Evolutionary conservation across 2,888 invertebrate species (phyloP), one percentile per base, ranked within the genome.

Genomic region (Drosophila leonis): DNA sequence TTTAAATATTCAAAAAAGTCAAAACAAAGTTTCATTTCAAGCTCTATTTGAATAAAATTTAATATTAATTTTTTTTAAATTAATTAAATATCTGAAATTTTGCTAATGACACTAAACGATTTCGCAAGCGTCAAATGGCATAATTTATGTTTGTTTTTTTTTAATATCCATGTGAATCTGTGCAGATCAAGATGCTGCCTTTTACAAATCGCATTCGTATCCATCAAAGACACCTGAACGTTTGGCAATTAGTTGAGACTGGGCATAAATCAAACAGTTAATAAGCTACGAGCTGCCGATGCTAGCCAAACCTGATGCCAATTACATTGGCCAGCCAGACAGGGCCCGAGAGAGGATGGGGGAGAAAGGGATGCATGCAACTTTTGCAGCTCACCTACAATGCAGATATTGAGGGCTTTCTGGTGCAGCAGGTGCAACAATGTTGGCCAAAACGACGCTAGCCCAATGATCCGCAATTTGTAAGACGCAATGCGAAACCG

Each of bases 201-300:
- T 72, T 72, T 65, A 41, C 62, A 75, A 63, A 61, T 56, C 56
- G 29, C 70, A 65, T 60, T 41, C 52, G 56, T 63, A 63, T 72
- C 27, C 60, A 64, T 66, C 66, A 77, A 57, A 57, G 49, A 24
- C 56, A 51, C 57, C 49, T 68, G 68, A 66, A 60, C 74, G 57
- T 72, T 77, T 73, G 71, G 82, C 79, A 78, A 87, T 87, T 75
- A 80, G 69, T 62, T 77, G 71, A 59, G 72, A 62, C 57, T 64
- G 35, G 56, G 57, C 86, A 85, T 88, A 90, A 85, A 85, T 90
- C 83, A 90, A 56, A 60, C 29, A 56, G 67, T 62, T 87, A 89
- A 84, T 87, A 84, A 76, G 76, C 87, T 70, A 52, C 61, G 12
- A 49, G 62, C 61, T 46, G 59, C 52, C 55, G 55, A 39, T 27